Evolutionary conservation across 2,888 invertebrate species (phyloP).

Genomic region (Dusona sp.): DNA sequence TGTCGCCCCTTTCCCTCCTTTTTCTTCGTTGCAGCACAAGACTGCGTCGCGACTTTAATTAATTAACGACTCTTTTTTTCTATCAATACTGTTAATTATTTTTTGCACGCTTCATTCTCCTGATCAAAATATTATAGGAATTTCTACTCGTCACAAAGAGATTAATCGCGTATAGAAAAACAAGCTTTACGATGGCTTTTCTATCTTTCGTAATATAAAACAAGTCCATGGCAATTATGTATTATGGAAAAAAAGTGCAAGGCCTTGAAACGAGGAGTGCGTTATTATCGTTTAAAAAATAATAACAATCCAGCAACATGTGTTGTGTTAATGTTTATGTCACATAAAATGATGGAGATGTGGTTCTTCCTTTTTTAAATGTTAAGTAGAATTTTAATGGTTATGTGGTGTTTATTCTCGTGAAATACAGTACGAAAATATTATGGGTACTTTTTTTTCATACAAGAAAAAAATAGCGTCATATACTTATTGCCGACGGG

Average conservation of each 20-base stretch:
- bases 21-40: not conserved
- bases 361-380: not conserved
- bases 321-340: not conserved
- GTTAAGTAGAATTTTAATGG: not conserved
- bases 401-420: not conserved
- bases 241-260: not conserved
- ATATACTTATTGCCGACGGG: constrained; percentile 45
- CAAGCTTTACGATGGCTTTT: not conserved
- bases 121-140: constrained; percentile 34
- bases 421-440: not conserved
- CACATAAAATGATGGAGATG: not conserved
- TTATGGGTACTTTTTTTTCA: not conserved
- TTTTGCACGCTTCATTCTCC: not conserved
- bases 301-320: not conserved
- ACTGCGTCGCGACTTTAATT: constrained; percentile 41
- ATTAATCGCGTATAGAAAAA: constrained; percentile 37
- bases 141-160: constrained; percentile 26
- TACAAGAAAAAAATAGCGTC: constrained; percentile 19
- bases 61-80: constrained; percentile 50
- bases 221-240: not conserved
- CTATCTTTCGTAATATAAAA: not conserved
- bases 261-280: not conserved
- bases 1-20: not conserved
- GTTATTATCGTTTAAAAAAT: not conserved
- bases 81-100: constrained; percentile 25